A percentile compares a stretch with the other conserved stretches of the same genome.
Conservation (phyloP, 2,797 vertebrate genomes). For the Anableps anableps region DNA sequence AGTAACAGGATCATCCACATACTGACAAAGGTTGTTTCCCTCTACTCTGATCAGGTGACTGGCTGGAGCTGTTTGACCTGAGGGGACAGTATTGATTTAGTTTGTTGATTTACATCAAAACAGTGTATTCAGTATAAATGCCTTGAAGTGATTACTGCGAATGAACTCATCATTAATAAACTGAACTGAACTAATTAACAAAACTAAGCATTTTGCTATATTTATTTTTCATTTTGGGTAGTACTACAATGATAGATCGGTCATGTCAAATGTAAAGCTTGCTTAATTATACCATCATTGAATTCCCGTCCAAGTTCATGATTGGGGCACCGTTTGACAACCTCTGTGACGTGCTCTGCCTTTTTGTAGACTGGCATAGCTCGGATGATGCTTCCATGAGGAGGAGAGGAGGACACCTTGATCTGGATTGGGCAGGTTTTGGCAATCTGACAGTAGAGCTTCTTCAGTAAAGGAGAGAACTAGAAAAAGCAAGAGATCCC, state of each 20-base stretch:
- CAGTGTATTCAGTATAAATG: background rate
- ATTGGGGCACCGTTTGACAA: constrained; percentile 98
- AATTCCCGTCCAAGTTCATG: constrained; percentile 96
- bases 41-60: constrained; percentile 98
- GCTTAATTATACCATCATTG: constrained; percentile 86
- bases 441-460: constrained; percentile 98
- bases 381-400: constrained; percentile 91
- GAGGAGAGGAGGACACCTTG: constrained; percentile 89
- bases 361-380: constrained; percentile 99
- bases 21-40: constrained; percentile 94
- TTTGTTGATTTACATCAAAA: background rate
- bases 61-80: constrained; percentile 93
- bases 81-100: constrained; percentile 6
- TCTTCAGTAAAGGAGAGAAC: constrained; percentile 98
- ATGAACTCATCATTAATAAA: background rate
- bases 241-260: background rate
- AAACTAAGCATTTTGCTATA: background rate
- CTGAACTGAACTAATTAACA: background rate
- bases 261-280: background rate
- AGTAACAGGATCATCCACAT: constrained; percentile 94
- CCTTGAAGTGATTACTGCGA: background rate
- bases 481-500: constrained; percentile 62
- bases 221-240: background rate
- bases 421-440: constrained; percentile 99
- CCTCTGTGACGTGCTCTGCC: constrained; percentile 96